Evolutionary conservation across 2,888 invertebrate genomes (phyloP), one percentile per base, ranked within the genome.

Genomic region (Biston stratarius): DNA sequence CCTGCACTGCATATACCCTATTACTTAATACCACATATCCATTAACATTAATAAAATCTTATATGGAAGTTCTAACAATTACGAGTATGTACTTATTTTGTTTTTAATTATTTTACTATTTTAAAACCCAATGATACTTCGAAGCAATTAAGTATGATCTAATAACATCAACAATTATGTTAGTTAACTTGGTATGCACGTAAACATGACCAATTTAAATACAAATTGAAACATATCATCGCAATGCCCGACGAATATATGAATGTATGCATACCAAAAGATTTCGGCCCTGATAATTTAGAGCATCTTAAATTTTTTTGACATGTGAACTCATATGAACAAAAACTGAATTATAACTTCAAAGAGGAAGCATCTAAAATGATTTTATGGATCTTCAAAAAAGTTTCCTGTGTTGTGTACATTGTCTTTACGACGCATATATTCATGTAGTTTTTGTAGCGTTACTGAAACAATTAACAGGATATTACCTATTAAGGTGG

Each of bases 311-410:
- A n/a, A 49, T 49, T 64, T 68, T 65, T 68, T 68, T 64, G 56
- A 60, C 55, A 51, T 61, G 49, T 64, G 48, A 52, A 61, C 49
- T 67, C 34, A 53, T 57, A 61, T 10, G 53, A n/a, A 48, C 49
- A 71, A 73, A 65, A 77, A 79, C 71, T 70, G 73, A 73, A 69
- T 75, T 64, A 59, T 59, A 48, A 62, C 71, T 69, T 71, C 68
- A 77, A 68, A 72, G 73, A 85, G 83, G 83, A 82, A 83, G 70
- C 66, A 58, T 64, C 61, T 78, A 79, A 81, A 70, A 75, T 76
- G 72, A 78, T 74, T 77, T 82, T 81, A 78, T 79, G 75, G 74
- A 75, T 64, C 66, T 72, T 76, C 60, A 73, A 70, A 73, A 73
- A 75, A 72, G 72, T 78, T 85, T 83, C 84, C 82, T 83, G 80